Base-by-base conservation (phyloP, 35 echinoderm and acorn worm species). In the Lytechinus variegatus region DNA sequence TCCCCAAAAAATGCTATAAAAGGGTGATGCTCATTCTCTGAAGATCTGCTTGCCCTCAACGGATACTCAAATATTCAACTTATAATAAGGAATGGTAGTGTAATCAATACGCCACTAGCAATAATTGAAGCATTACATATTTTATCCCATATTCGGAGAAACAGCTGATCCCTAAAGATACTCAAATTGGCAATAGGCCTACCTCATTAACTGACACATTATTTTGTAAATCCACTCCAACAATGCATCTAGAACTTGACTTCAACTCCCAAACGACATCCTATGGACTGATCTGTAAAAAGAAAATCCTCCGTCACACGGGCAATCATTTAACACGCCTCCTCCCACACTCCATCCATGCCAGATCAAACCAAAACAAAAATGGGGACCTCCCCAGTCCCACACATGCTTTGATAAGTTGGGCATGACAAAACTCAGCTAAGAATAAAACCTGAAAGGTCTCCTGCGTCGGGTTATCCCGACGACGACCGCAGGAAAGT, bases 391-490 rank as follows among this genome's bases (percentile, higher is more conserved):
- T 79, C 19, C 66, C 19, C n/a, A 79, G 66, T 79, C 66, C 66
- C 66, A 79, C 8, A 24, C 66, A 79, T 79, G 66, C 66, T 79
- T 24, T 79, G 66, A 79, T 79, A 79, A 79, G 66, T 79, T 79
- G 66, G 66, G 66, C n/a, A 79, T 79, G 66, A 79, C 66, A 79
- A 79, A 24, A 79, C 66, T 79, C n/a, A 79, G n/a, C 66, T 79
- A 79, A 79, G 66, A 79, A 79, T 79, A 79, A 79, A 79, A 79
- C 66, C 66, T 79, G 66, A 79, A 79, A 79, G n/a, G 66, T 79
- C 66, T 79, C 14, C n/a, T 79, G 66, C 66, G 66, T 16, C n/a
- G 66, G 66, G 16, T 1, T n/a, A n/a, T n/a, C 1, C 21, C 16
- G 12, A 19, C 66, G 19, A 8, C 66, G n/a, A 44, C 33, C 33